Conservation (phyloP, 1,140 invertebrate genomes). For the Bombus haemorrhoidalis region DNA sequence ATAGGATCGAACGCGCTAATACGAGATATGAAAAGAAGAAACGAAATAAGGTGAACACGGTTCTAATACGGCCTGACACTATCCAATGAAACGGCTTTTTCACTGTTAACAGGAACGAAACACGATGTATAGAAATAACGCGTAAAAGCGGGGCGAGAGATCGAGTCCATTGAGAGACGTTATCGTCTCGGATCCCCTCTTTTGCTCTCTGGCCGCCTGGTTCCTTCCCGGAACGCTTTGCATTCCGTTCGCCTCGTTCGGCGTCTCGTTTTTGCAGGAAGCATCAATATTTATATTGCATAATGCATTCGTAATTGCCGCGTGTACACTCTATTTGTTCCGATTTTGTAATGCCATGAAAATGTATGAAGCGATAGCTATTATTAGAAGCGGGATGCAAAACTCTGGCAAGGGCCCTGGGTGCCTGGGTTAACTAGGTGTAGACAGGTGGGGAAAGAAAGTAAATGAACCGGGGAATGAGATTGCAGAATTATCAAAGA, state of each 20-base stretch:
- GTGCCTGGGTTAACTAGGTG: conserved; percentile 70
- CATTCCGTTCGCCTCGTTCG: conserved; percentile 75
- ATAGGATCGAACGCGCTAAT: neutral
- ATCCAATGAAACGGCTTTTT: neutral
- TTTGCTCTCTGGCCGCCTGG: neutral
- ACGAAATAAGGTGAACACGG: neutral
- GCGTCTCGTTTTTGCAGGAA: conserved; percentile 81
- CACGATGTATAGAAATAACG: neutral
- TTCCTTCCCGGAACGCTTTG: conserved; percentile 74
- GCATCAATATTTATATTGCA: conserved; percentile 83
- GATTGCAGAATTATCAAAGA: conserved; percentile 72
- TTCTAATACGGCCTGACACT: neutral
- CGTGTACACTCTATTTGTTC: conserved; percentile 82
- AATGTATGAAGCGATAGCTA: conserved; percentile 82
- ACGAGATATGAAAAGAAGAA: neutral
- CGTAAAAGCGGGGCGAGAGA: neutral
- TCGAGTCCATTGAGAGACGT: conserved; percentile 49
- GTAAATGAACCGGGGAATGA: conserved; percentile 74
- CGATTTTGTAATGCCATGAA: conserved; percentile 83
- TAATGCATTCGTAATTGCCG: conserved; percentile 82
- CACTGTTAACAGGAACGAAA: neutral
- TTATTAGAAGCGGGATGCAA: conserved; percentile 81
- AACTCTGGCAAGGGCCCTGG: conserved; percentile 64
- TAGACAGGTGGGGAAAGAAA: conserved; percentile 71
- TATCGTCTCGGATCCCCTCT: conserved; percentile 59